These are phyloP conservation scores for Tretioscincus oriximinensis DNA, from an alignment of 2,113 vertebrate genomes.

Conservation along the genomic window DNA sequence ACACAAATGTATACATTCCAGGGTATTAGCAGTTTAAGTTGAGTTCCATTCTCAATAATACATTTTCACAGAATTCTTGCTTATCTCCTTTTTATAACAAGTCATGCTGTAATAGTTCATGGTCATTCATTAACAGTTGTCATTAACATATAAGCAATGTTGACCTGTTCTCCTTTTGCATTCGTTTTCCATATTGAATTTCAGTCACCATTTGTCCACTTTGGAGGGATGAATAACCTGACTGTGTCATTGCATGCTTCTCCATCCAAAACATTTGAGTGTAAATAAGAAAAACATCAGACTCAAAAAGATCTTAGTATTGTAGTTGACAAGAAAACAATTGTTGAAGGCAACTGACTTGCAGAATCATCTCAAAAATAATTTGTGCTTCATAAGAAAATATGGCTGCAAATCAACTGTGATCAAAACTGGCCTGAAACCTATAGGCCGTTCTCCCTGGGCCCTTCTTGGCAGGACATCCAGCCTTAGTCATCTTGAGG, in stretches of 20 bases:
- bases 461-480: constrained; percentile 45
- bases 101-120: neutral
- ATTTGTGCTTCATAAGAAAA: constrained; percentile 2
- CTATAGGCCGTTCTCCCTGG: constrained; percentile 16
- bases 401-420: neutral
- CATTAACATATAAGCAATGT: neutral
- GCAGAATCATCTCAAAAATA: neutral
- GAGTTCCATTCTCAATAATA: neutral
- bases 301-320: neutral
- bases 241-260: neutral
- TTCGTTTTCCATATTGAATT: neutral
- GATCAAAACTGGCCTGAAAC: constrained; percentile 36
- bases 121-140: neutral
- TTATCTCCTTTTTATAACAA: neutral
- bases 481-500: constrained; percentile 1
- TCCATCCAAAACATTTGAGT: neutral
- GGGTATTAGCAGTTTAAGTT: neutral
- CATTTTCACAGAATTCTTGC: neutral
- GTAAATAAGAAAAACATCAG: neutral
- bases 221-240: neutral
- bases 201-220: neutral
- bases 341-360: neutral
- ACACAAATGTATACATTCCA: neutral
- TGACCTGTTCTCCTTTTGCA: neutral
- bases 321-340: neutral